Base-by-base conservation (phyloP, 2,888 invertebrate species). In the Epicampocera succincta region DNA sequence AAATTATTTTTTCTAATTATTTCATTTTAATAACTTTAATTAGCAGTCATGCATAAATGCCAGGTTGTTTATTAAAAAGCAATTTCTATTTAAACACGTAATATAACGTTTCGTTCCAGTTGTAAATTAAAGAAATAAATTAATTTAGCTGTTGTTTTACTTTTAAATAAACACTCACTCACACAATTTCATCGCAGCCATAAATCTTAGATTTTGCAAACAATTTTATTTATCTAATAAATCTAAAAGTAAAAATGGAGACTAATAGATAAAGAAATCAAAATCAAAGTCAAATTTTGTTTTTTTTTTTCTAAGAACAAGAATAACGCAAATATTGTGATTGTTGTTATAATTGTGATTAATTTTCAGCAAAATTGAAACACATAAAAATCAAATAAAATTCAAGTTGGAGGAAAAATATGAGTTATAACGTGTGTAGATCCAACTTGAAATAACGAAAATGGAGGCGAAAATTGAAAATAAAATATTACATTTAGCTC, bases 401-500 rank as follows among this genome's bases (percentile, higher is more conserved):
- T 38, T 58, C 48, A 19, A 50, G 44, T 33, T 19, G 13, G 12
- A 65, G 46, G 54, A 17, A 3, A 15, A 46, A 33, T 15, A 61
- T 60, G 48, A 68, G 50, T 66, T 69, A 52, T 61, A 61, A 76
- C 44, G 61, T 76, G 46, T 61, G 48, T 46, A 21, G 12, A 33
- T 38, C 42, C 40, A 38, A 25, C 33, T 61, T 38, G 60, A 60
- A 46, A 61, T 42, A 38, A 15, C 38, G 29, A 3, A 25, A 42
- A 60, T 33, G 40, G 38, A 50, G 54, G 19, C 63, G 44, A 69
- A 75, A 71, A 42, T 75, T 46, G 42, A 72, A 75, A 42, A 74
- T 77, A 81, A 82, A 78, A 71, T 74, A 82, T 78, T 71, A 66
- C 71, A 61, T 56, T 25, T 19, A 56, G 87, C 76, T 88, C 88